Evolutionary conservation across 2,888 invertebrate species (phyloP).

Genomic region (Alloplasta piceator): DNA sequence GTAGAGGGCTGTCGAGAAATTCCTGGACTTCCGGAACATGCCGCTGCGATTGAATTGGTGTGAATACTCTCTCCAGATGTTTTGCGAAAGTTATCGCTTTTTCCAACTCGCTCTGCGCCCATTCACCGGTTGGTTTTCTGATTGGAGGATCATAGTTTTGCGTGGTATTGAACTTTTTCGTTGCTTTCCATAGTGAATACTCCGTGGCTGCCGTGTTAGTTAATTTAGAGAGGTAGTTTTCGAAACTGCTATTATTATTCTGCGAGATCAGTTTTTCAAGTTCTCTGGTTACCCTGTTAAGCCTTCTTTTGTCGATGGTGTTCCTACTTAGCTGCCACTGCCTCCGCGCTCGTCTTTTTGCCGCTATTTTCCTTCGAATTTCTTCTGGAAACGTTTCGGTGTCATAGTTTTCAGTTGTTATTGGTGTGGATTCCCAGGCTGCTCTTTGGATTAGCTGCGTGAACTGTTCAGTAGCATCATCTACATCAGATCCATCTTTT

Average conservation of each 20-base stretch:
- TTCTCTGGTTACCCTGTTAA: conserved; percentile 59
- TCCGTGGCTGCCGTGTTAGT: conserved; percentile 50
- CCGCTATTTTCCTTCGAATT: conserved; percentile 58
- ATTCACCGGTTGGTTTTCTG: conserved; percentile 1
- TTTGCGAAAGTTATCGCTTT: no score
- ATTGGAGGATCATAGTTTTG: conserved; percentile 18
- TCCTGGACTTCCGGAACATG: neutral
- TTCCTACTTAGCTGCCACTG: conserved; percentile 60
- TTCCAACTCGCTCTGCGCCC: neutral
- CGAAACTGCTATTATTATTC: conserved; percentile 38
- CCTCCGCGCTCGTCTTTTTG: conserved; percentile 62
- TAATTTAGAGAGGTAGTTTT: conserved; percentile 28
- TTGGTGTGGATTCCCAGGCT: conserved; percentile 60
- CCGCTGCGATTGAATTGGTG: no score
- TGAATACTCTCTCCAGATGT: no score
- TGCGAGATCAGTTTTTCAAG: conserved; percentile 52
- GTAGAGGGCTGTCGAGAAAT: conserved; percentile 13
- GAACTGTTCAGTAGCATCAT: conserved; percentile 57
- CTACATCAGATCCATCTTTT: conserved; percentile 62
- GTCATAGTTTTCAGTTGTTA: conserved; percentile 63
- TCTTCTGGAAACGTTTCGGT: conserved; percentile 50
- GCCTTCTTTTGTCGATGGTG: conserved; percentile 59
- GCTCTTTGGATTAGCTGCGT: conserved; percentile 54
- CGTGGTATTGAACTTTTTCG: conserved; percentile 40
- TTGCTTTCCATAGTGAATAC: conserved; percentile 60